A percentile compares a stretch with the other conserved stretches of the same genome.
These are phyloP conservation scores for Anthonomus grandis DNA, from an alignment of 1,140 invertebrate genomes.

Conservation along the genomic window DNA sequence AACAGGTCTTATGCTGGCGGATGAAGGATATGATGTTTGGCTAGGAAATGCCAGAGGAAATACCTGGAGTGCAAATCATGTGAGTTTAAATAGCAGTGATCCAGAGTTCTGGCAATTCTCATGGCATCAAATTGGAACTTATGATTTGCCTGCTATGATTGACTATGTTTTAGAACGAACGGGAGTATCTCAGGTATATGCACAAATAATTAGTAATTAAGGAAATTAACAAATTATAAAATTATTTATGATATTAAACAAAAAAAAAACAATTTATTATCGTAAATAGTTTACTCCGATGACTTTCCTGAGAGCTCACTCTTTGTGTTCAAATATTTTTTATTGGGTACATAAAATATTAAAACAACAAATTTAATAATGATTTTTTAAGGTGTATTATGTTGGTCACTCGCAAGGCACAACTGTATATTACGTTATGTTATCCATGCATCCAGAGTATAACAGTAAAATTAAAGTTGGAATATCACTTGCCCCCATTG, in stretches of 20 bases:
- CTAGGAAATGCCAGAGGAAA: constrained; percentile 67
- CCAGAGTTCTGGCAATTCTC: constrained; percentile 63
- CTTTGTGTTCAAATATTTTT: no score
- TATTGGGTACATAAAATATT: no score
- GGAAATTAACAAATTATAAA: no score
- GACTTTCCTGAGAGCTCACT: no score
- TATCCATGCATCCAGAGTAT: constrained; percentile 54
- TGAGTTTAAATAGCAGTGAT: constrained; percentile 47
- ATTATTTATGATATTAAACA: no score
- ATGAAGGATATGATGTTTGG: constrained; percentile 76
- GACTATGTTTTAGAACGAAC: constrained; percentile 63
- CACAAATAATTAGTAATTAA: no score
- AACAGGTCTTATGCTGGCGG: constrained; percentile 64
- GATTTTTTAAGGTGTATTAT: constrained; percentile 51
- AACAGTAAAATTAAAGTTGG: constrained; percentile 55
- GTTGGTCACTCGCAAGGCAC: constrained; percentile 71
- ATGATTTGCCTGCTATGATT: constrained; percentile 66
- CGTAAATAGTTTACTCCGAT: no score
- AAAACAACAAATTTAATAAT: no score
- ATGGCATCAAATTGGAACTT: constrained; percentile 60
- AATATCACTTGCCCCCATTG: constrained; percentile 60
- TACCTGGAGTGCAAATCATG: constrained; percentile 55
- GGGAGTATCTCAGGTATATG: constrained; percentile 42
- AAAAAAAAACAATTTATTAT: no score
- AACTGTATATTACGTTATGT: constrained; percentile 52